Percentiles rank a stretch among this genome's conserved stretches.
Evolutionary conservation across 2,888 invertebrate species (phyloP).

Genomic region (Sisyra nigra): DNA sequence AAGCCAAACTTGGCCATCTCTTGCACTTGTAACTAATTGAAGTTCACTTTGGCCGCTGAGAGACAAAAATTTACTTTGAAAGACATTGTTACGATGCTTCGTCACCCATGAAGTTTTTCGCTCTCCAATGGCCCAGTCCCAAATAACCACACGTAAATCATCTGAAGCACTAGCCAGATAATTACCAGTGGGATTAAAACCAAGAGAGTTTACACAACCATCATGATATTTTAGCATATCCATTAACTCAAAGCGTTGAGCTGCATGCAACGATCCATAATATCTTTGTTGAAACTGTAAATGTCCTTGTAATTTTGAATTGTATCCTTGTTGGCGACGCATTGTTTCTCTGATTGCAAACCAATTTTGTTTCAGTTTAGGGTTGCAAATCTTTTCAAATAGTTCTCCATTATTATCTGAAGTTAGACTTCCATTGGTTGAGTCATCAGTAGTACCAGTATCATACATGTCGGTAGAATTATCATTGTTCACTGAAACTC

Average conservation of each 20-base stretch:
- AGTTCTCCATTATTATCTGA: background rate
- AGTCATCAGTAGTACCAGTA: slow-evolving; percentile 1
- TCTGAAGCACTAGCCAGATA: slow-evolving; percentile 82
- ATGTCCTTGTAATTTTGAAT: slow-evolving; percentile 22
- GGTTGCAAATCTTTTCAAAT: slow-evolving; percentile 7
- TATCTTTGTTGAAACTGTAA: slow-evolving; percentile 48
- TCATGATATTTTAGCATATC: slow-evolving; percentile 61
- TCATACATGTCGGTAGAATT: too few relatives aligned
- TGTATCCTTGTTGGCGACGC: slow-evolving; percentile 44
- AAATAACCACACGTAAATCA: slow-evolving; percentile 69
- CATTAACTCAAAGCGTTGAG: slow-evolving; percentile 66
- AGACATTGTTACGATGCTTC: slow-evolving; percentile 77
- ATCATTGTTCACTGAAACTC: background rate
- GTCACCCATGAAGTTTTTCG: slow-evolving; percentile 52
- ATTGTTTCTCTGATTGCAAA: slow-evolving; percentile 45
- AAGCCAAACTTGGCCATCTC: slow-evolving; percentile 68
- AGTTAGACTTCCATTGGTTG: background rate
- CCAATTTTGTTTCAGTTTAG: slow-evolving; percentile 49
- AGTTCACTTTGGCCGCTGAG: slow-evolving; percentile 51
- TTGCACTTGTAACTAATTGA: slow-evolving; percentile 73
- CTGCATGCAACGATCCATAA: slow-evolving; percentile 67
- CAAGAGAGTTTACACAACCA: slow-evolving; percentile 85
- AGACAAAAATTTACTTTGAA: slow-evolving; percentile 80
- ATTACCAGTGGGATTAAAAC: slow-evolving; percentile 67
- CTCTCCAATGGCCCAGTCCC: slow-evolving; percentile 76